Percentiles rank a stretch among this genome's conserved stretches.
Conservation (phyloP, 2,797 vertebrate genomes). For the Pseudomugil gertrudae region DNA sequence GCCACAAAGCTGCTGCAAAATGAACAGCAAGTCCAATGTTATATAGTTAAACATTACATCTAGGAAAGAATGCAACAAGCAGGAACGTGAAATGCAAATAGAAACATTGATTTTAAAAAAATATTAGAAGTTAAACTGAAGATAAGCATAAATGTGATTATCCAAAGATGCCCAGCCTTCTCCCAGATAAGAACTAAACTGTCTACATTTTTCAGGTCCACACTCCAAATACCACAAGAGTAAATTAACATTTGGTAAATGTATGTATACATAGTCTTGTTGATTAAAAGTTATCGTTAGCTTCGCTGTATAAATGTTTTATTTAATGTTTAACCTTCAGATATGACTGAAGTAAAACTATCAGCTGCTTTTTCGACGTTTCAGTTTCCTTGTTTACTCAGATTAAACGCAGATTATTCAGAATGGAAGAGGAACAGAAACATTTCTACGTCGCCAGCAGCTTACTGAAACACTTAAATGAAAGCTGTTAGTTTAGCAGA, state of each 20-base stretch:
- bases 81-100: slow-evolving; percentile 19
- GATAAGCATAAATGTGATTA: slow-evolving; percentile 9
- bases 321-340: slow-evolving; percentile 3
- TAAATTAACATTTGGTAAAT: neutral
- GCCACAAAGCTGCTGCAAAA: neutral
- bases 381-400: too few relatives aligned
- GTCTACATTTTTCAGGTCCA: neutral
- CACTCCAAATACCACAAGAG: neutral
- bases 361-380: neutral
- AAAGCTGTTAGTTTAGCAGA: neutral
- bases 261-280: neutral
- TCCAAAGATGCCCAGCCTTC: neutral
- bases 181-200: slow-evolving; percentile 12
- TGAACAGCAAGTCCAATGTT: neutral
- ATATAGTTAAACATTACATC: neutral
- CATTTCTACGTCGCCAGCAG: neutral
- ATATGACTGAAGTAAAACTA: too few relatives aligned
- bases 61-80: slow-evolving; percentile 2
- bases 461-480: slow-evolving; percentile 26
- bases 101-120: neutral
- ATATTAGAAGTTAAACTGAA: slow-evolving; percentile 2
- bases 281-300: neutral
- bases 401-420: neutral
- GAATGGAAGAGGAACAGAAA: neutral
- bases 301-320: neutral